phyloP scores from a whole-genome alignment of 2,888 invertebrate genomes.

The Drosophila atroscutellata region DNA sequence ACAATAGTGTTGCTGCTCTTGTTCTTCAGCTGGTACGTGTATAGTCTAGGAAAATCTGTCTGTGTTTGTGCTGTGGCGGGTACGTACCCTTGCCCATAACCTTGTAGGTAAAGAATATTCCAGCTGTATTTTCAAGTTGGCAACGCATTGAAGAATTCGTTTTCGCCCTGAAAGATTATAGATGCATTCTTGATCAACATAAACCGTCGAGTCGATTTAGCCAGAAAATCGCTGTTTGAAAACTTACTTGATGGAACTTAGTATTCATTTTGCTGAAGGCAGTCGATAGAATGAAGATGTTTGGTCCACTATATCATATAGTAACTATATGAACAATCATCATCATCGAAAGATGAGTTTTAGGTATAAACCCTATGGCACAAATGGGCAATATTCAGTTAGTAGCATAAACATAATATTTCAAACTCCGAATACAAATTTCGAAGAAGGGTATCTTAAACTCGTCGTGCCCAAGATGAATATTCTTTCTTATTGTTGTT shows the following conservation, averaged over 20 bases:
- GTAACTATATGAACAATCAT: background rate
- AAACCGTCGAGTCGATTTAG: too few species aligned
- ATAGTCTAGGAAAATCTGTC: conserved; percentile 20
- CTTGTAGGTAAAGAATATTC: background rate
- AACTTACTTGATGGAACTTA: background rate
- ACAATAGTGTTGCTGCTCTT: background rate
- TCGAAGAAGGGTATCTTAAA: background rate
- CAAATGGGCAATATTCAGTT: too few species aligned
- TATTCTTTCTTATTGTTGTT: background rate
- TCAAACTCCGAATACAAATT: background rate
- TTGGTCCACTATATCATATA: background rate
- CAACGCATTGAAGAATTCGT: background rate
- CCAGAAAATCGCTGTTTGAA: background rate
- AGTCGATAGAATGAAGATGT: background rate
- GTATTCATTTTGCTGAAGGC: background rate
- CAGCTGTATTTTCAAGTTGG: background rate
- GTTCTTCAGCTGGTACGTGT: conserved; percentile 1
- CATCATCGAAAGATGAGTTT: too few species aligned
- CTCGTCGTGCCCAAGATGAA: background rate
- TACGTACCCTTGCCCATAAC: background rate
- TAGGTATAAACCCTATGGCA: too few species aligned
- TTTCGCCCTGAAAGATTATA: background rate
- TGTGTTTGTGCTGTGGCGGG: background rate
- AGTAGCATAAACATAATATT: background rate
- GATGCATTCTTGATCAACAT: background rate